Base-by-base conservation (phyloP, 2,888 invertebrate genomes). In the Odontomyia ornata region DNA sequence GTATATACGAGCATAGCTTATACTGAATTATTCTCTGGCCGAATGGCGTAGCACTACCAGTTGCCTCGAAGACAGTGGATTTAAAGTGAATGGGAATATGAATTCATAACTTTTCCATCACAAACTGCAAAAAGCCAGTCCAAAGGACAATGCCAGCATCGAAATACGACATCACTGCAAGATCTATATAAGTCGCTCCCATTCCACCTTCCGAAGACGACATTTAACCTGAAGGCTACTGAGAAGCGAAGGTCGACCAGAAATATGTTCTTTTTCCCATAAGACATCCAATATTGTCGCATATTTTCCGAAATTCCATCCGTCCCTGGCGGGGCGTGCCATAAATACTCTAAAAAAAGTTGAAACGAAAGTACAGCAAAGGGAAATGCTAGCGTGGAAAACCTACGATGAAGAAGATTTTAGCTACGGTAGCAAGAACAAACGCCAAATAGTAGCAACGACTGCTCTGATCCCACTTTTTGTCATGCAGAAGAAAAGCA, bases 221-320 rank as follows among this genome's bases (percentile, higher is more conserved):
- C 2, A 30, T 5, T 27, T 25, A 64, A 64, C 27, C 30, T 77
- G 62, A 71, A 71, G 72, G 62, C 67, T 25, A 73, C 73, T 65
- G 65, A 65, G 76, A 76, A 78, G 60, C 36, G 47, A 76, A 76
- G 65, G 78, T 76, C 72, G 78, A 36, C 62, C 52, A 64, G 65
- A 73, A 78, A 76, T 76, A 78, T 78, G 76, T 77, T 75, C 75
- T 62, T 64, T 77, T 78, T 77, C 77, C 77, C 77, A 78, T 77
- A 75, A 77, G 78, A 75, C 77, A 78, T 77, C 62, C 77, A 77
- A 78, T 78, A 78, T 78, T 78, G 78, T 76, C 78, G 75, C 69
- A 75, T 78, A 78, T 77, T 77, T 78, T 75, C 75, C 71, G 76
- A 78, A 78, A 78, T 78, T 77, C 77, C 78, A 71, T 78, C 75